Conservation (phyloP, 1,140 invertebrate genomes). For the Drosophila kanapiae region DNA sequence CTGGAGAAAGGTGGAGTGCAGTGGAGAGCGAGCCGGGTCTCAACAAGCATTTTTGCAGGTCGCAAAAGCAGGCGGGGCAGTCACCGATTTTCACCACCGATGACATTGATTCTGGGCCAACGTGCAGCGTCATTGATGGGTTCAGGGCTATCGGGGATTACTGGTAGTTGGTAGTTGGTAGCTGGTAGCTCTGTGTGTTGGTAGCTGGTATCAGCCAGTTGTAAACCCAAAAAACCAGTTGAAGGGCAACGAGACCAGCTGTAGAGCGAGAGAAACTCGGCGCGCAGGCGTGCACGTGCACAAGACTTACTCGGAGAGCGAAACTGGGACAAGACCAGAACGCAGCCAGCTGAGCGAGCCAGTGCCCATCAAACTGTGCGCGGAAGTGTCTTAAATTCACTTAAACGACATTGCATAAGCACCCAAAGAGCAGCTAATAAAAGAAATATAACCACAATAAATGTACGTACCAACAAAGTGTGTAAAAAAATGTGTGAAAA, state of each 20-base stretch:
- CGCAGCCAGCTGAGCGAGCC: conserved; percentile 8
- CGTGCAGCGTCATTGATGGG: conserved; percentile 44
- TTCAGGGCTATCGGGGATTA: conserved; percentile 62
- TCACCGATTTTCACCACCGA: conserved; percentile 53
- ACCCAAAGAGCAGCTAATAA: conserved; percentile 27
- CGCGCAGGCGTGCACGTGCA: conserved; percentile 60
- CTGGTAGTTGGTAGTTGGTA: conserved; percentile 10
- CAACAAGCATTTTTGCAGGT: conserved; percentile 33
- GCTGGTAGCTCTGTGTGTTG: not conserved
- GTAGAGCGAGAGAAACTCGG: conserved; percentile 24
- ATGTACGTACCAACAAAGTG: conserved; percentile 42
- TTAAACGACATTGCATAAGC: conserved; percentile 55
- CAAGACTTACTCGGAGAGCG: conserved; percentile 46
- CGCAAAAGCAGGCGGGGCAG: conserved; percentile 19
- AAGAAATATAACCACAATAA: conserved; percentile 41
- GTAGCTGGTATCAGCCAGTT: not conserved
- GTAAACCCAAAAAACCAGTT: conserved; percentile 48
- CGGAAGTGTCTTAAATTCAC: conserved; percentile 46
- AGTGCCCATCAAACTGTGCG: conserved; percentile 52
- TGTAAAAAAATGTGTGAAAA: conserved; percentile 76
- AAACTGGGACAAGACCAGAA: conserved; percentile 69
- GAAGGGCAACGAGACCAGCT: conserved; percentile 54
- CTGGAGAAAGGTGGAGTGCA: conserved; percentile 59
- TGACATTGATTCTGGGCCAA: conserved; percentile 61
- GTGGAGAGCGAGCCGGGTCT: conserved; percentile 8